phyloP scores from a whole-genome alignment of 2,888 invertebrate species.

The Stenchaetothrips biformis region DNA sequence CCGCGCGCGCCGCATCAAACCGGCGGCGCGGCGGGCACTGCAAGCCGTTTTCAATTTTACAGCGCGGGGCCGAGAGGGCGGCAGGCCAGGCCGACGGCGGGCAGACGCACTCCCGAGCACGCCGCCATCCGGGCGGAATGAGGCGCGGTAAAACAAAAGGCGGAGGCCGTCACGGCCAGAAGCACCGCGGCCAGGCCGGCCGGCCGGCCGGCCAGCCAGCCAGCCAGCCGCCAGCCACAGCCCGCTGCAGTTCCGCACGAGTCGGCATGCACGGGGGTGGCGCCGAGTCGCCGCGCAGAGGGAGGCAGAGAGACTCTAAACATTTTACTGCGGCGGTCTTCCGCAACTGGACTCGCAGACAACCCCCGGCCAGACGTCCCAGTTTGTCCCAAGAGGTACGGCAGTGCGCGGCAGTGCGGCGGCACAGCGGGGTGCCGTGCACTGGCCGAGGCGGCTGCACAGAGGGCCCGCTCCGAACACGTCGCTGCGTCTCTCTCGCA shows the following conservation, averaged over 20 bases:
- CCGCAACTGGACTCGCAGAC: not conserved
- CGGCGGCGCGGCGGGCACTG: too few species aligned
- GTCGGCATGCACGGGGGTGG: not conserved
- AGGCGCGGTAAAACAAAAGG: too few species aligned
- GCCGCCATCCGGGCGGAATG: too few species aligned
- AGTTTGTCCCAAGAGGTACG: not conserved
- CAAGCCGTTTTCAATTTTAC: too few species aligned
- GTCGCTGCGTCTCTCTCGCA: too few species aligned
- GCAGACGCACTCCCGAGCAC: not conserved
- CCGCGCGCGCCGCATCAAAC: too few species aligned
- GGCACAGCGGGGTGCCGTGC: not conserved
- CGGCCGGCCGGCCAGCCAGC: not conserved
- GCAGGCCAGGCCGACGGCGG: too few species aligned
- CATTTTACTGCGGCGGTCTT: constrained; percentile 6
- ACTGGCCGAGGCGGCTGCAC: not conserved
- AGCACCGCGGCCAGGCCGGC: not conserved
- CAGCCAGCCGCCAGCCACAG: not conserved
- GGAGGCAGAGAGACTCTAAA: not conserved
- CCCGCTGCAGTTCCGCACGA: not conserved
- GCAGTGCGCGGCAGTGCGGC: not conserved
- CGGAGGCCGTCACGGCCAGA: not conserved
- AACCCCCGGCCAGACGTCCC: not conserved
- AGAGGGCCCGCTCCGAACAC: not conserved
- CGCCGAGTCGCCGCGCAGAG: not conserved
- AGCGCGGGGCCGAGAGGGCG: too few species aligned